Evolutionary conservation across 2,888 invertebrate species (phyloP).

Genomic region (Alentia gelatinosa): DNA sequence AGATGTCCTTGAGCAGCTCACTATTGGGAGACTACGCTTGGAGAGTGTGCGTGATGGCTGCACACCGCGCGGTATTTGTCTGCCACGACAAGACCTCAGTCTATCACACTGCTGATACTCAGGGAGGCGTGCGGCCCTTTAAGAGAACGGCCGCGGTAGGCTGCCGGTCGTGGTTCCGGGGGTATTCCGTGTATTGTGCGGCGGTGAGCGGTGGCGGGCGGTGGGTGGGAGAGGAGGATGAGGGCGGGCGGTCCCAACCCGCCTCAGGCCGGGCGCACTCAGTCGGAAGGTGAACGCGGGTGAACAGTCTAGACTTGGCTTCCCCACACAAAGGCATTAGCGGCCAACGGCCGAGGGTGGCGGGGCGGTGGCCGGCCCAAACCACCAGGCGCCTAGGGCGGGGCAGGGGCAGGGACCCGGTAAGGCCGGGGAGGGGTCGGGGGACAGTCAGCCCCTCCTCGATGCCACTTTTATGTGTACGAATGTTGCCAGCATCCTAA

Average conservation of each 20-base stretch:
- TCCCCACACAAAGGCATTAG: slow-evolving; percentile 40
- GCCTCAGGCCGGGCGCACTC: background rate
- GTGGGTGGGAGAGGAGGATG: background rate
- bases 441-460: no score
- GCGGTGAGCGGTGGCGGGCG: background rate
- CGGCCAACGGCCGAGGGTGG: background rate
- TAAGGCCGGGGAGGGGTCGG: no score
- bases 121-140: slow-evolving; percentile 11
- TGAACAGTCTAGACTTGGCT: slow-evolving; percentile 19
- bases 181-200: background rate
- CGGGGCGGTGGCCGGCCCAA: background rate
- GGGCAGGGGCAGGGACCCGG: background rate
- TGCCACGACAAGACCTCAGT: no score
- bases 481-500: no score
- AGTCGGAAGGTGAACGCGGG: slow-evolving; percentile 1
- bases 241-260: background rate
- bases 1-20: no score
- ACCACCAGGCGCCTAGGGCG: background rate
- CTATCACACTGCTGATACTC: slow-evolving; percentile 30
- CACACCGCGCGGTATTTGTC: no score
- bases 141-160: background rate
- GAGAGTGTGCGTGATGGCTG: no score
- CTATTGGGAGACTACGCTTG: no score
- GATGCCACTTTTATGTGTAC: no score
- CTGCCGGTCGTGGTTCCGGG: no score